A percentile compares a stretch with the other conserved stretches of the same genome.
These are phyloP conservation scores for Solenodon paradoxus DNA, from an alignment of 2,113 vertebrate species.

Conservation along the genomic window DNA sequence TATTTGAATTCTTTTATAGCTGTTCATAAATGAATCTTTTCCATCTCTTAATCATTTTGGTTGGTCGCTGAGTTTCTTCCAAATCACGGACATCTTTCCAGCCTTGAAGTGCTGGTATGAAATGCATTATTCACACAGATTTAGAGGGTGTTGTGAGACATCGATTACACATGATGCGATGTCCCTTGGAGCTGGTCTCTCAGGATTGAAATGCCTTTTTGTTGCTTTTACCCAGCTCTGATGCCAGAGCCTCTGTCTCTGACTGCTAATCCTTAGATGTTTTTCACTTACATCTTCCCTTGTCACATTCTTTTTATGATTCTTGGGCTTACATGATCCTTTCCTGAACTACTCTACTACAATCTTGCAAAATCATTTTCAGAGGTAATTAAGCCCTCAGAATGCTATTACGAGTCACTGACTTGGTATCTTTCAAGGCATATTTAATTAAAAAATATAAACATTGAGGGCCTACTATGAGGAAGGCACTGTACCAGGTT, in stretches of 20 bases:
- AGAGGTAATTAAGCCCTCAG: conserved; percentile 36
- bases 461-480: not conserved
- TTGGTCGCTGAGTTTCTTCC: conserved; percentile 46
- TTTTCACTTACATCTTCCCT: conserved; percentile 33
- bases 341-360: conserved; percentile 55
- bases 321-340: conserved; percentile 35
- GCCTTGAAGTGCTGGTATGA: conserved; percentile 1
- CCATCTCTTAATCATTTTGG: conserved; percentile 56
- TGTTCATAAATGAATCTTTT: conserved; percentile 49
- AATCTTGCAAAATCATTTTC: conserved; percentile 35
- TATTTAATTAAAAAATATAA: conserved; percentile 34
- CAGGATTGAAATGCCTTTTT: conserved; percentile 43
- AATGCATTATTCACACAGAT: conserved; percentile 29
- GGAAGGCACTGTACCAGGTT: not conserved
- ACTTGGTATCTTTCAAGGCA: not conserved
- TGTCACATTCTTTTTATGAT: conserved; percentile 55
- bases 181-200: conserved; percentile 25
- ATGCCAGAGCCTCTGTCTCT: conserved; percentile 39
- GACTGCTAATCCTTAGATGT: conserved; percentile 45
- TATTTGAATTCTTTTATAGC: conserved; percentile 25
- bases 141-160: not conserved
- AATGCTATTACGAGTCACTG: not conserved
- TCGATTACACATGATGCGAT: conserved; percentile 31
- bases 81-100: not conserved
- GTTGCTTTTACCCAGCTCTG: conserved; percentile 57